Evolutionary conservation across 2,888 invertebrate species (phyloP).

Genomic region (Vandiemenella viatica): DNA sequence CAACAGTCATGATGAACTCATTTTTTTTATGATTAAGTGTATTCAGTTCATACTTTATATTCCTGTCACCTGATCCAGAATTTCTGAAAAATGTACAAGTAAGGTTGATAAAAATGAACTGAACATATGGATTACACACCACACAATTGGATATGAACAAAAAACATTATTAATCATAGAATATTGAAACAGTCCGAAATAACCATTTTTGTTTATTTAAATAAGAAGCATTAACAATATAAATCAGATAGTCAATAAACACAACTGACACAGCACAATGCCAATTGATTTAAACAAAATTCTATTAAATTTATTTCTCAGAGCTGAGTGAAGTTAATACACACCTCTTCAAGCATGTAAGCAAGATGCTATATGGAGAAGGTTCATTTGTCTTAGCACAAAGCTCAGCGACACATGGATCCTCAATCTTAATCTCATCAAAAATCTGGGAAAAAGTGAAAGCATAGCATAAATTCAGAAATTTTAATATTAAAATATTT

Average conservation of each 20-base stretch:
- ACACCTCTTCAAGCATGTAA: slow-evolving; percentile 69
- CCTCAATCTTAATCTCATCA: slow-evolving; percentile 84
- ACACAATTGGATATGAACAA: neutral
- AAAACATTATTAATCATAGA: neutral
- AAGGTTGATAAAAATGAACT: neutral
- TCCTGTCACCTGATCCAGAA: slow-evolving; percentile 78
- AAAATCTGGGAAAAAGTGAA: slow-evolving; percentile 45
- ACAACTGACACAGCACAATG: too few relatives aligned
- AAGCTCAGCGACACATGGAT: slow-evolving; percentile 86
- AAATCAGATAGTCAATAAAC: too few relatives aligned
- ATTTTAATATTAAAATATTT: neutral
- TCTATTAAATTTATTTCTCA: too few relatives aligned
- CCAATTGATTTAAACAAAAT: too few relatives aligned
- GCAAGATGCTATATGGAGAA: slow-evolving; percentile 80
- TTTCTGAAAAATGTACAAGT: slow-evolving; percentile 38
- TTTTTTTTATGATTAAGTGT: slow-evolving; percentile 81
- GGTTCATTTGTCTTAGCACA: slow-evolving; percentile 94
- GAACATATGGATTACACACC: neutral
- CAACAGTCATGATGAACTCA: slow-evolving; percentile 87
- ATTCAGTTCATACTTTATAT: slow-evolving; percentile 74
- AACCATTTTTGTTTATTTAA: neutral
- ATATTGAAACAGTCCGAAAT: neutral
- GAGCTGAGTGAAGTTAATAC: too few relatives aligned
- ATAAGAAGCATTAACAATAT: too few relatives aligned
- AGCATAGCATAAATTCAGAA: neutral